phyloP scores from a whole-genome alignment of 2,797 vertebrate species.

The Myotis findleyi region DNA sequence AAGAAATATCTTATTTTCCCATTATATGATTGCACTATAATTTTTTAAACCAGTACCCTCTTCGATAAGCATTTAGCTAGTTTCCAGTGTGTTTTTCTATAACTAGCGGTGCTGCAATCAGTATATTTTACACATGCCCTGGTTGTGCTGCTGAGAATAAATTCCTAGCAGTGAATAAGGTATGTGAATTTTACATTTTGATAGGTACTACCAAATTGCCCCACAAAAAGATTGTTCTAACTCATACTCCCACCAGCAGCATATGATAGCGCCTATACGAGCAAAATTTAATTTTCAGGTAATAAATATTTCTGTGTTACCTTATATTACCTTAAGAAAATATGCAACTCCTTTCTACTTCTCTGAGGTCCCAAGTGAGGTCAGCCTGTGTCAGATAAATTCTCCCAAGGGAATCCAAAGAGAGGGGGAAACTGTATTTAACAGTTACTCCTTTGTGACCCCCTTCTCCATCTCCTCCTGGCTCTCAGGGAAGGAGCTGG shows the following conservation, averaged over 20 bases:
- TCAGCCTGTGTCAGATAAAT: neutral
- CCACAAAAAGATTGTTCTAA: neutral
- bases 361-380: neutral
- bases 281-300: neutral
- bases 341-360: neutral
- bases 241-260: neutral
- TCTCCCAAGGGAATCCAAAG: neutral
- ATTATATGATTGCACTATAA: neutral
- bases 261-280: neutral
- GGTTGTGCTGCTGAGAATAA: neutral
- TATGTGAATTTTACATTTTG: neutral
- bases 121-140: neutral
- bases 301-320: neutral
- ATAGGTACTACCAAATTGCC: neutral
- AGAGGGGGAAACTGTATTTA: neutral
- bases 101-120: neutral
- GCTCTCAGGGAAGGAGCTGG: neutral
- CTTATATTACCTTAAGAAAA: constrained; percentile 32
- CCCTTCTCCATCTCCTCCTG: neutral
- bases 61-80: neutral
- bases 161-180: neutral
- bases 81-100: constrained; percentile 3
- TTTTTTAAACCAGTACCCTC: neutral
- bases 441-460: neutral
- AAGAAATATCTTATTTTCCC: neutral